Conservation (phyloP, 1,140 invertebrate species). For the Aleiodes sp. region DNA sequence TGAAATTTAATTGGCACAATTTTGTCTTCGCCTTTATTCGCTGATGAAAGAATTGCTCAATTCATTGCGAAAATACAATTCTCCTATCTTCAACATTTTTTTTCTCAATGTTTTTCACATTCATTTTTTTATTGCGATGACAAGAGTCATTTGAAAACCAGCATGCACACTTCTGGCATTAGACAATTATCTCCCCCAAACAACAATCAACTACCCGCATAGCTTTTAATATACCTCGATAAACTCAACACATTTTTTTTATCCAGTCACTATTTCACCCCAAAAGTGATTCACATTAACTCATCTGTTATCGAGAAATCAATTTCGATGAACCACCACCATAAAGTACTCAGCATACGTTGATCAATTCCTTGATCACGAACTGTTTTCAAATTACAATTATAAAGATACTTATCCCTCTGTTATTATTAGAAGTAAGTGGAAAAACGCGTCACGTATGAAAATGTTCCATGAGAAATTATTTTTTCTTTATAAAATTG, state of each 20-base stretch:
- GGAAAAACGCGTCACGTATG: too few species aligned
- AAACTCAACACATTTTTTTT: slow-evolving; percentile 1
- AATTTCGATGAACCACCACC: slow-evolving; percentile 47
- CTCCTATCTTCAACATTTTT: neutral
- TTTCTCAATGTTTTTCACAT: neutral
- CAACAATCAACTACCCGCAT: neutral
- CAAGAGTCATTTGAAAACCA: slow-evolving; percentile 13
- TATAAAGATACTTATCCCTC: too few species aligned
- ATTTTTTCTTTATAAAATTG: too few species aligned
- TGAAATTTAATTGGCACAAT: too few species aligned
- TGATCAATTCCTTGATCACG: too few species aligned
- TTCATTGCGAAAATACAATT: too few species aligned
- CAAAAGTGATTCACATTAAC: slow-evolving; percentile 3
- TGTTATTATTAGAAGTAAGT: too few species aligned
- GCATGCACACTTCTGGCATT: slow-evolving; percentile 37
- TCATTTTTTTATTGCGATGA: neutral
- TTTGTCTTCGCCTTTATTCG: too few species aligned
- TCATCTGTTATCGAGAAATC: slow-evolving; percentile 48
- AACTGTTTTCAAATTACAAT: too few species aligned
- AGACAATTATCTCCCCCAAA: slow-evolving; percentile 44
- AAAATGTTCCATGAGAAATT: too few species aligned
- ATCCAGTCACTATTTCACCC: slow-evolving; percentile 9
- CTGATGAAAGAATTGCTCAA: too few species aligned
- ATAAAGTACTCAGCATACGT: too few species aligned
- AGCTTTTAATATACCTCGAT: neutral